phyloP scores from a whole-genome alignment of 2,797 vertebrate genomes.

The Gobionotothen gibberifrons region DNA sequence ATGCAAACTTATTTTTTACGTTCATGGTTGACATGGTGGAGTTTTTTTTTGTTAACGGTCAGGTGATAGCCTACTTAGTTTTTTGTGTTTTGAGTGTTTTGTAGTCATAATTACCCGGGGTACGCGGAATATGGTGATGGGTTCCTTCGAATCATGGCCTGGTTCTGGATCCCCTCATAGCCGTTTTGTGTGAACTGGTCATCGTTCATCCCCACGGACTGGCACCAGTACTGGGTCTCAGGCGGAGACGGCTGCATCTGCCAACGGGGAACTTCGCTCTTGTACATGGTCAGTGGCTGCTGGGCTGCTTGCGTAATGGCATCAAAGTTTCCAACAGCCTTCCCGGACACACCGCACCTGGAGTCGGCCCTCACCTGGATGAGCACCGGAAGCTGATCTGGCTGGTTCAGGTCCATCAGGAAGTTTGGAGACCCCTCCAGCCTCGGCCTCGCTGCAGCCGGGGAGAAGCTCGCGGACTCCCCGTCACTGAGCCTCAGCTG shows the following conservation, averaged over 20 bases:
- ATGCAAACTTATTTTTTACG: neutral
- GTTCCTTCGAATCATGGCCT: slow-evolving; percentile 66
- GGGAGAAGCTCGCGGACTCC: slow-evolving; percentile 43
- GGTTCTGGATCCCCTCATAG: slow-evolving; percentile 69
- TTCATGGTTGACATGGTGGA: neutral
- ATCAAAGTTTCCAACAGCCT: slow-evolving; percentile 55
- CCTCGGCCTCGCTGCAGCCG: slow-evolving; percentile 3
- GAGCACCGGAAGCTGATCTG: slow-evolving; percentile 48
- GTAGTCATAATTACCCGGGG: slow-evolving; percentile 69
- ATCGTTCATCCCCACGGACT: slow-evolving; percentile 57
- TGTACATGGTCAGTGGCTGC: slow-evolving; percentile 65
- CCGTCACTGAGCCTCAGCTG: slow-evolving; percentile 50
- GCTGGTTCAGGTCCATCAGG: slow-evolving; percentile 67
- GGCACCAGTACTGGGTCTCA: slow-evolving; percentile 77
- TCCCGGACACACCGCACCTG: slow-evolving; percentile 52
- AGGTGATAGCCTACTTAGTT: neutral
- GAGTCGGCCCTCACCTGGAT: slow-evolving; percentile 63
- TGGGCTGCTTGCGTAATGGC: slow-evolving; percentile 36
- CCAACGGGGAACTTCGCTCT: slow-evolving; percentile 74
- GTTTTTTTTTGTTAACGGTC: neutral
- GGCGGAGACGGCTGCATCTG: slow-evolving; percentile 53
- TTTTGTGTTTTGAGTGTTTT: neutral
- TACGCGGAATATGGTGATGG: slow-evolving; percentile 63
- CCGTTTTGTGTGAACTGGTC: slow-evolving; percentile 59
- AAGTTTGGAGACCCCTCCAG: slow-evolving; percentile 68